A percentile compares a stretch with the other conserved stretches of the same genome.
phyloP scores from a whole-genome alignment of 2,113 vertebrate species.

The Bufo bufo region DNA sequence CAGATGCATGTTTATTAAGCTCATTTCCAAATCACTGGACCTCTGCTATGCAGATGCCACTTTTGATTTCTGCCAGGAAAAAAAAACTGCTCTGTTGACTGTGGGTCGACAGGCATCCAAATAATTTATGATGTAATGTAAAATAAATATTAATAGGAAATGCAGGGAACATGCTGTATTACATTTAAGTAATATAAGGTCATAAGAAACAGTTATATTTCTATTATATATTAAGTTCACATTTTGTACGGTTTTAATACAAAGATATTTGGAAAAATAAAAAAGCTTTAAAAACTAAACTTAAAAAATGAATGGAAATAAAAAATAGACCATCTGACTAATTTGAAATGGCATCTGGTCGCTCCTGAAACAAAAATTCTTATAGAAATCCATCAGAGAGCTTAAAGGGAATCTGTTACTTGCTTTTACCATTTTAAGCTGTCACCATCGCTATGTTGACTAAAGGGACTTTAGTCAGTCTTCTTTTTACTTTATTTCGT shows the following conservation, averaged over 20 bases:
- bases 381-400: too few relatives aligned
- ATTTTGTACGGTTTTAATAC: not conserved
- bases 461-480: too few relatives aligned
- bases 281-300: not conserved
- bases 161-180: not conserved
- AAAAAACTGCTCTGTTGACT: not conserved
- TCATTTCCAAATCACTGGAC: constrained; percentile 34
- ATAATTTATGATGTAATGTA: not conserved
- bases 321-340: not conserved
- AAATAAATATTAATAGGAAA: not conserved
- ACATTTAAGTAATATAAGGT: not conserved
- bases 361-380: too few relatives aligned
- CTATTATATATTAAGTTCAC: not conserved
- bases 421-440: too few relatives aligned
- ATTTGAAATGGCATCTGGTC: not conserved
- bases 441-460: too few relatives aligned
- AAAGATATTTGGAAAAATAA: not conserved
- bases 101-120: not conserved
- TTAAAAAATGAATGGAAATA: not conserved
- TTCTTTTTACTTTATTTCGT: too few relatives aligned
- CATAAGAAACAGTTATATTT: not conserved
- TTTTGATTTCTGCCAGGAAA: not conserved
- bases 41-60: constrained; percentile 27
- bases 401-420: too few relatives aligned
- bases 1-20: not conserved